Conservation (phyloP, 2,113 vertebrate species). For the Nanorana parkeri region DNA sequence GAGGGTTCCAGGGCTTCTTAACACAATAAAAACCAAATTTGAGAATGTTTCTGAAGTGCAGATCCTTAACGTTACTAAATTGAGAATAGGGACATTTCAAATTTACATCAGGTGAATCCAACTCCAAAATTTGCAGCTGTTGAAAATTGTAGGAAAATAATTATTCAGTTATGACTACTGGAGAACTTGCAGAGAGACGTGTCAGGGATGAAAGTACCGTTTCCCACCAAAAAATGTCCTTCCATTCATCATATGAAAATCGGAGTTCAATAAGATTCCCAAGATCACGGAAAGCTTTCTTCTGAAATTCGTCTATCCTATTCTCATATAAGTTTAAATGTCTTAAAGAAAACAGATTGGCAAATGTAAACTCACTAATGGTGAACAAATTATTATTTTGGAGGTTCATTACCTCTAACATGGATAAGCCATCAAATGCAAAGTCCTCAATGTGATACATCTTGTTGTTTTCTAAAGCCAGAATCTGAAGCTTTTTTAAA, state of each 20-base stretch:
- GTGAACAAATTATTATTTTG: slow-evolving; percentile 20
- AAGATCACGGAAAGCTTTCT: slow-evolving; percentile 3
- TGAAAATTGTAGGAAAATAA: not conserved
- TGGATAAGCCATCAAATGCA: slow-evolving; percentile 52
- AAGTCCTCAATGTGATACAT: slow-evolving; percentile 48
- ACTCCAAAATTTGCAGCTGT: not conserved
- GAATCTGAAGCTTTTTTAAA: slow-evolving; percentile 51
- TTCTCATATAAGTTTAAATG: slow-evolving; percentile 32
- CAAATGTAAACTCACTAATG: not conserved
- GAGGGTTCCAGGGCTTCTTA: not conserved
- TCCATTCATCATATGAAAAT: not conserved
- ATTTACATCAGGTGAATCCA: not conserved
- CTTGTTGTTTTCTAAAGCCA: slow-evolving; percentile 52
- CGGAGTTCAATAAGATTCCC: slow-evolving; percentile 6
- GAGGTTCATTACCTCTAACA: slow-evolving; percentile 54
- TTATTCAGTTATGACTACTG: not conserved
- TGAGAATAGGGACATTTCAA: slow-evolving; percentile 12
- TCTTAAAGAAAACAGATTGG: slow-evolving; percentile 3
- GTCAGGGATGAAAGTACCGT: not conserved
- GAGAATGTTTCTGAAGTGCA: slow-evolving; percentile 11
- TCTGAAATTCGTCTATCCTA: not conserved
- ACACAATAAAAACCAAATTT: not conserved
- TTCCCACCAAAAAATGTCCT: not conserved
- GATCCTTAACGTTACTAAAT: not conserved
- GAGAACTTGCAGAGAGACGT: not conserved